Evolutionary conservation across 2,888 invertebrate genomes (phyloP).

Genomic region (Lysandra coridon): DNA sequence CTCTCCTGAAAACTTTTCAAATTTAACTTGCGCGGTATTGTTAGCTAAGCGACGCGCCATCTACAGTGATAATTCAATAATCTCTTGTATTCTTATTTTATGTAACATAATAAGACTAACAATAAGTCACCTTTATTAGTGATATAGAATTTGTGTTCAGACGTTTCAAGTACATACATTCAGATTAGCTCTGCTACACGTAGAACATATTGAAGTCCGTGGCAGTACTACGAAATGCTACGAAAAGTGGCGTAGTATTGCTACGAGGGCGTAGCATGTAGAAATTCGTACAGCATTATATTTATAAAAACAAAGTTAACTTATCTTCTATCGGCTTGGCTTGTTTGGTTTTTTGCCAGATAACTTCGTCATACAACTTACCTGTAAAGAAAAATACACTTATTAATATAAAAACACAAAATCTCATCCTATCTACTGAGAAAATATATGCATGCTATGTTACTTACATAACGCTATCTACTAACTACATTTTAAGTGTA

Average conservation of each 20-base stretch:
- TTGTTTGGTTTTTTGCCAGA: neutral
- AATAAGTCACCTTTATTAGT: too few relatives aligned
- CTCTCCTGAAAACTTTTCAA: too few relatives aligned
- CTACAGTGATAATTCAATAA: neutral
- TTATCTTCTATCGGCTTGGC: neutral
- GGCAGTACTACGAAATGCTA: neutral
- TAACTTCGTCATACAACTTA: neutral
- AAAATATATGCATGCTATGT: too few relatives aligned
- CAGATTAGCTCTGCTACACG: too few relatives aligned
- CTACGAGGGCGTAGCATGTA: neutral
- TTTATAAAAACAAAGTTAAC: neutral
- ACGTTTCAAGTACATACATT: too few relatives aligned
- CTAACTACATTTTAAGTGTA: too few relatives aligned
- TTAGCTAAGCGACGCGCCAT: neutral
- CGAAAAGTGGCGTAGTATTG: neutral
- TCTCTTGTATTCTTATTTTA: too few relatives aligned
- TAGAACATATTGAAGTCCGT: neutral
- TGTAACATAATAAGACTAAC: too few relatives aligned
- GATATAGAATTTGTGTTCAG: too few relatives aligned
- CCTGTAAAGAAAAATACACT: neutral
- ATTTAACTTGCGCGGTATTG: too few relatives aligned
- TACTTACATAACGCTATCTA: too few relatives aligned
- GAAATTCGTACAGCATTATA: neutral
- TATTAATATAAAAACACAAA: neutral
- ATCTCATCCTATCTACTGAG: too few relatives aligned